These are phyloP conservation scores for Bettongia penicillata DNA, from an alignment of 2,113 vertebrate species.

Conservation along the genomic window DNA sequence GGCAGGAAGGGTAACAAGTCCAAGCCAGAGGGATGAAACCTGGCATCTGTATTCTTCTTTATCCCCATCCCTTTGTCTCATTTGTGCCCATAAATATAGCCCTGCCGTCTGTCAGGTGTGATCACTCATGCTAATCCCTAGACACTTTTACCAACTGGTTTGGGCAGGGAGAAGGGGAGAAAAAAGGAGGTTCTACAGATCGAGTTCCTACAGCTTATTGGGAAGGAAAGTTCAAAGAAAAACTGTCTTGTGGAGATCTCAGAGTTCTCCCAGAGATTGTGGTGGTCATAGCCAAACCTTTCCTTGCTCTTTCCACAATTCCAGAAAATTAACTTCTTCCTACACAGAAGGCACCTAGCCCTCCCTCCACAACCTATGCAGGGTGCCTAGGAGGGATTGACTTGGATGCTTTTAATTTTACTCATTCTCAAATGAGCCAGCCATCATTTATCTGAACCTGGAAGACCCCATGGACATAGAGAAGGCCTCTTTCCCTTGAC, in stretches of 20 bases:
- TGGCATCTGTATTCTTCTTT: neutral
- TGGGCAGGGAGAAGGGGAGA: neutral
- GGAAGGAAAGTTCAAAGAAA: neutral
- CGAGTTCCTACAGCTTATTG: neutral
- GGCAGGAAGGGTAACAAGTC: neutral
- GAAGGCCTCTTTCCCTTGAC: no score
- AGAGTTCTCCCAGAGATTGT: neutral
- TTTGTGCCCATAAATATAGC: neutral
- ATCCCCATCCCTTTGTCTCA: neutral
- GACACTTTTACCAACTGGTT: neutral
- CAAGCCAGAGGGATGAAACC: neutral
- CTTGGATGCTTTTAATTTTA: neutral
- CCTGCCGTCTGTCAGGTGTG: neutral
- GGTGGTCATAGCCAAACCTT: neutral
- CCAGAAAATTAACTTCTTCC: neutral
- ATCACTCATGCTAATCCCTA: neutral
- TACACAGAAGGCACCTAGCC: neutral
- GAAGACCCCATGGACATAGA: no score
- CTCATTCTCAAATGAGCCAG: neutral
- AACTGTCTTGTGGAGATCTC: neutral
- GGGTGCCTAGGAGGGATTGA: neutral
- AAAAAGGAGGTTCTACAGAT: neutral
- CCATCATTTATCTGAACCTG: neutral
- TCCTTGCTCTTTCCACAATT: neutral
- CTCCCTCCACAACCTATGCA: neutral